phyloP scores from a whole-genome alignment of 2,113 vertebrate species.

The Sylvia atricapilla region DNA sequence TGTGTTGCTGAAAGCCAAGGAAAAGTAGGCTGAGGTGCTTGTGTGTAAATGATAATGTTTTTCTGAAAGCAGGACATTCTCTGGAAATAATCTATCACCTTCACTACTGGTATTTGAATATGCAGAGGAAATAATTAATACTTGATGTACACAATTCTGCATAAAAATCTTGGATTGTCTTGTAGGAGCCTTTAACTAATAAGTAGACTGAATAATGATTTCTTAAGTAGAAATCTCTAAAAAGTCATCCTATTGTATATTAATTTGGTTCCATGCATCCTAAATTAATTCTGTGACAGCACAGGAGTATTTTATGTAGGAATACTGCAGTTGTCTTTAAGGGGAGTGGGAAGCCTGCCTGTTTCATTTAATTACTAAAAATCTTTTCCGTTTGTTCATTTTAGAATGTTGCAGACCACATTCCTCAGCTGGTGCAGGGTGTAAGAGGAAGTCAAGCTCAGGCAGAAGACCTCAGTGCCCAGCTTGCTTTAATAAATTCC shows the following conservation, averaged over 20 bases:
- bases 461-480: conserved; percentile 91
- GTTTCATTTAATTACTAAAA: background rate
- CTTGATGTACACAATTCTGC: background rate
- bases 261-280: background rate
- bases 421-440: conserved; percentile 95
- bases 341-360: background rate
- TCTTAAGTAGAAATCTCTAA: background rate
- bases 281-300: background rate
- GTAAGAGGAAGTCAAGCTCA: conserved; percentile 94
- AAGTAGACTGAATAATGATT: background rate
- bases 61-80: background rate
- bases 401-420: conserved; percentile 92
- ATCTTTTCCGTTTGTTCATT: background rate
- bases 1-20: background rate
- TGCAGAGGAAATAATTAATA: background rate
- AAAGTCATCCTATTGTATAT: background rate
- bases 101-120: background rate
- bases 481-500: conserved; percentile 93
- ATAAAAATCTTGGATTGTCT: background rate
- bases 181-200: background rate
- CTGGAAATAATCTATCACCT: background rate
- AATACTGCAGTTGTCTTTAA: background rate
- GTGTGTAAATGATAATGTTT: background rate
- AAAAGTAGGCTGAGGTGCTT: background rate
- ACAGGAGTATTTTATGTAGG: background rate